Evolutionary conservation across 2,113 vertebrate species (phyloP).

Genomic region (Tragelaphus scriptus): DNA sequence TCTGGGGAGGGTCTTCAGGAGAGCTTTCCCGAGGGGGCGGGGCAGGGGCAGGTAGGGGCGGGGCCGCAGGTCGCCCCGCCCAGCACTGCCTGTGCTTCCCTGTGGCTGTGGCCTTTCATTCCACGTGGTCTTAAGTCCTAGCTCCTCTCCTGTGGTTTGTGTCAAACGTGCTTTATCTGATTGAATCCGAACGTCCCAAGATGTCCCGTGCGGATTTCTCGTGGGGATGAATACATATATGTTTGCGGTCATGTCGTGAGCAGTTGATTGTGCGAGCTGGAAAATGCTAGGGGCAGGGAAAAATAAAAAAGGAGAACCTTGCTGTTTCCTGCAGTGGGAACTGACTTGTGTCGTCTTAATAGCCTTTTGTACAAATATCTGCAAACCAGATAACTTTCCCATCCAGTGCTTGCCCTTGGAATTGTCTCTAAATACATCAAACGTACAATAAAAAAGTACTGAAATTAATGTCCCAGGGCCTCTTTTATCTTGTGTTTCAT

Average conservation of each 20-base stretch:
- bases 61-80: background rate
- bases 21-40: background rate
- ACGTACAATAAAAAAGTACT: conserved; percentile 57
- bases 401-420: conserved; percentile 50
- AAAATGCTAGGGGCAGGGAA: conserved; percentile 59
- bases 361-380: conserved; percentile 56
- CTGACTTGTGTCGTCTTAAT: conserved; percentile 7
- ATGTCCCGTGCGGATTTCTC: conserved; percentile 46
- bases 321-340: conserved; percentile 32
- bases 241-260: conserved; percentile 47
- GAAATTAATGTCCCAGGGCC: background rate
- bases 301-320: conserved; percentile 30
- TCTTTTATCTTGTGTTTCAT: background rate
- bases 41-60: rapidly evolving
- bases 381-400: background rate
- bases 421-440: conserved; percentile 53
- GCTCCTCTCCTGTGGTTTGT: background rate
- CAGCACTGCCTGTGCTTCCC: background rate
- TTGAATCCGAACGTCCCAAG: background rate
- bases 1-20: background rate
- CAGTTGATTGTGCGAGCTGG: conserved; percentile 38
- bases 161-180: background rate
- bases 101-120: background rate
- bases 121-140: background rate
- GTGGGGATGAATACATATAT: conserved; percentile 5